Percentiles rank a stretch among this genome's conserved stretches.
phyloP scores from a whole-genome alignment of 2,888 invertebrate genomes.

The Masnerella sp. region DNA sequence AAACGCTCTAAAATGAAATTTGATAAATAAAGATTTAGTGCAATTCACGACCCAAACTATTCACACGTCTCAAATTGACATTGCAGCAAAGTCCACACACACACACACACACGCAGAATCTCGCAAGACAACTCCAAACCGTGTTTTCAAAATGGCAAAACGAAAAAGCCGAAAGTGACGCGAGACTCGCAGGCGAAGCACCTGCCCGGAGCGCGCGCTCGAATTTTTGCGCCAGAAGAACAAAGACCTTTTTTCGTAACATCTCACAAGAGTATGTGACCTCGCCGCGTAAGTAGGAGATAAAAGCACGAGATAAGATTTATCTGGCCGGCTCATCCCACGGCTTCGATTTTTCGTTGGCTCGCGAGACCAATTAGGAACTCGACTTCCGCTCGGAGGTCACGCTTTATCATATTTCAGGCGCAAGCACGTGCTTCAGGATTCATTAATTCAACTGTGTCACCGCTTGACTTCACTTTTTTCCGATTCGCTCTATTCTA shows the following conservation, averaged over 20 bases:
- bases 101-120: too few species aligned
- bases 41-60: too few species aligned
- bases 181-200: slow-evolving; percentile 22
- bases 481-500: too few species aligned
- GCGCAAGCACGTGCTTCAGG: slow-evolving; percentile 32
- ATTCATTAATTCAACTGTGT: slow-evolving; percentile 53
- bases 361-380: slow-evolving; percentile 59
- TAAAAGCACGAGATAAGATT: slow-evolving; percentile 54
- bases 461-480: too few species aligned
- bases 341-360: slow-evolving; percentile 58
- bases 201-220: slow-evolving; percentile 24
- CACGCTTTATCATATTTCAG: slow-evolving; percentile 61
- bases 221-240: slow-evolving; percentile 40
- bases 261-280: slow-evolving; percentile 42
- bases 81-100: too few species aligned
- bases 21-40: too few species aligned
- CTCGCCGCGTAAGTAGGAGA: slow-evolving; percentile 51
- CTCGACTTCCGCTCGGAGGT: slow-evolving; percentile 59
- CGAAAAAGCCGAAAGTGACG: slow-evolving; percentile 4
- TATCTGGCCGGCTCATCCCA: slow-evolving; percentile 57
- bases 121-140: too few species aligned
- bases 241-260: slow-evolving; percentile 53
- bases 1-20: too few species aligned
- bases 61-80: too few species aligned
- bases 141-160: too few species aligned